A percentile compares a stretch with the other conserved stretches of the same genome.
Conservation (phyloP, 2,888 invertebrate genomes). For the Timema cristinae region DNA sequence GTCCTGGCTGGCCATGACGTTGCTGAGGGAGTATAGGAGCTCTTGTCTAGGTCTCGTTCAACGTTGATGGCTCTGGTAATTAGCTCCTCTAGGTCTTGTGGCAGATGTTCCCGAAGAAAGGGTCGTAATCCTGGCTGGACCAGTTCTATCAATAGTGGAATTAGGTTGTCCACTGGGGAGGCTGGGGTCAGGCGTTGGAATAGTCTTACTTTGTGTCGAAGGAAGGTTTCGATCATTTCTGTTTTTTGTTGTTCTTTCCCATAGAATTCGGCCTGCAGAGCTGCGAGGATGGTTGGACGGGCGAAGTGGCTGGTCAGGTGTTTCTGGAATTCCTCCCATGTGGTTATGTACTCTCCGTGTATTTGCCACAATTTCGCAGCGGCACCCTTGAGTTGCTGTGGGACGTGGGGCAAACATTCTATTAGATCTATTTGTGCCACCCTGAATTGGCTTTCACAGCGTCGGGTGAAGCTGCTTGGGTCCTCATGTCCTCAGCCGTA, state of each 20-base stretch:
- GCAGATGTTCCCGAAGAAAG: neutral
- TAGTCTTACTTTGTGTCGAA: neutral
- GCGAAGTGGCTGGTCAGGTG: neutral
- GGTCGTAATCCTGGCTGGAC: neutral
- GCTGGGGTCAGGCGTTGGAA: neutral
- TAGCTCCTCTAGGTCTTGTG: neutral
- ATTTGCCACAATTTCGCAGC: neutral
- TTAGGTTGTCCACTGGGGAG: neutral
- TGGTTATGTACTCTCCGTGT: neutral
- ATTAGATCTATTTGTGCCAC: neutral
- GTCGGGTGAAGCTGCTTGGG: neutral
- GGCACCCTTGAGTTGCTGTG: neutral
- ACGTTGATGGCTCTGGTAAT: neutral
- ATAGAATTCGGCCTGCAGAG: neutral
- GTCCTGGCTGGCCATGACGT: neutral
- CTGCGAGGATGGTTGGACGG: neutral
- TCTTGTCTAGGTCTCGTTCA: neutral
- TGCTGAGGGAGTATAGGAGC: neutral
- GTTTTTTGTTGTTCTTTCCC: neutral
- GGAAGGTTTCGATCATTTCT: neutral
- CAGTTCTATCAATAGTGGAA: neutral
- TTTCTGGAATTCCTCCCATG: slow-evolving; percentile 1
- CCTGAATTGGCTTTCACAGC: neutral
- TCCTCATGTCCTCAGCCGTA: neutral
- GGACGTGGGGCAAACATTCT: neutral